phyloP scores from a whole-genome alignment of 2,797 vertebrate species.

The Glossophaga mutica region DNA sequence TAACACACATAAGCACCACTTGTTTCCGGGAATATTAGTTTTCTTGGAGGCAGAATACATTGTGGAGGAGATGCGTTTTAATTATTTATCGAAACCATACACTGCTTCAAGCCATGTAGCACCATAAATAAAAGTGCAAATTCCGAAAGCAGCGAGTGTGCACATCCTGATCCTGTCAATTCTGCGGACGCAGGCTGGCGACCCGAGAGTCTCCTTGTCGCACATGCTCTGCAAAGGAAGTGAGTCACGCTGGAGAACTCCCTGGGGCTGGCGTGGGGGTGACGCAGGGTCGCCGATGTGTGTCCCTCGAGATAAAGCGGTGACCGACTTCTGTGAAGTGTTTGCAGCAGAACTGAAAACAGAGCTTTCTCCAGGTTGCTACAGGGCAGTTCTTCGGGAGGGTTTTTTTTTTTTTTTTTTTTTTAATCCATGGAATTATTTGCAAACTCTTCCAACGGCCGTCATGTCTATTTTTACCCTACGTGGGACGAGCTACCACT shows the following conservation, averaged over 20 bases:
- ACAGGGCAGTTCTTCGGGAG: not conserved
- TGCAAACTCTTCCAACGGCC: not conserved
- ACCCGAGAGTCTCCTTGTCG: not conserved
- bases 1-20: not conserved
- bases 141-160: not conserved
- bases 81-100: conserved; percentile 60
- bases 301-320: not conserved
- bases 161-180: not conserved
- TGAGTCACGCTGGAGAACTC: not conserved
- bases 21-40: not conserved
- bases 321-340: not conserved
- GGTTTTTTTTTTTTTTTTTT: too few species aligned
- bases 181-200: not conserved
- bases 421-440: not conserved
- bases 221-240: not conserved
- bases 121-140: conserved; percentile 37
- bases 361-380: not conserved
- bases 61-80: conserved; percentile 34
- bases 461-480: not conserved
- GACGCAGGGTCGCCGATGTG: not conserved
- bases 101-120: conserved; percentile 26
- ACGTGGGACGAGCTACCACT: not conserved
- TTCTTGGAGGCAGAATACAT: conserved; percentile 9
- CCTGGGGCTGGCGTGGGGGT: not conserved
- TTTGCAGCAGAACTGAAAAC: not conserved